phyloP scores from a whole-genome alignment of 2,888 invertebrate species.

The Thecocarcelia acutangulata region DNA sequence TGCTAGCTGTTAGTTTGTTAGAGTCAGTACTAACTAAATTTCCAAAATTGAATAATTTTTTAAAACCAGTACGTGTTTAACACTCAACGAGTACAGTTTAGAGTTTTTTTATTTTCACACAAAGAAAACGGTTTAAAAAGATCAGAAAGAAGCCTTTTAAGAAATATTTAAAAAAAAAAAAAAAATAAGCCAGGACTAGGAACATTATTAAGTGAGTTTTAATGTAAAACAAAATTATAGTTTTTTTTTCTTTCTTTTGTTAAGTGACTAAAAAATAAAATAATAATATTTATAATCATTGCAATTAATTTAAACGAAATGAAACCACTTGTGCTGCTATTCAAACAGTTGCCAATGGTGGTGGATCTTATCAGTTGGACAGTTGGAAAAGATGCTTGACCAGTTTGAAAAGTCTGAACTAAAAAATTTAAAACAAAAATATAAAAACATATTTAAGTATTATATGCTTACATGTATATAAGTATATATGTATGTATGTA shows the following conservation, averaged over 20 bases:
- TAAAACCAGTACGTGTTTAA: conserved; percentile 76
- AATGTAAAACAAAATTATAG: not conserved
- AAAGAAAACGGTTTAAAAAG: not conserved
- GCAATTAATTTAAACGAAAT: conserved; percentile 9
- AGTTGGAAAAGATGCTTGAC: conserved; percentile 41
- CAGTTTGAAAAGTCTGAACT: conserved; percentile 25
- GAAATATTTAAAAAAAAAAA: conserved; percentile 6
- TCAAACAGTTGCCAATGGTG: conserved; percentile 17
- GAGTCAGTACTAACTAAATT: conserved; percentile 40
- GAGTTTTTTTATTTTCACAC: conserved; percentile 11
- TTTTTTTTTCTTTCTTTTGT: not conserved
- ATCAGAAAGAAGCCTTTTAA: not conserved
- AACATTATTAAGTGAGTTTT: not conserved
- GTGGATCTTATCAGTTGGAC: conserved; percentile 13
- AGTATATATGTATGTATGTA: too few relatives aligned
- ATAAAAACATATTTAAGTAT: not conserved
- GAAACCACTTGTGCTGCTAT: not conserved
- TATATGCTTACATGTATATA: not conserved
- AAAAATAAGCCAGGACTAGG: conserved; percentile 2
- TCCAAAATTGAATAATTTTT: conserved; percentile 71
- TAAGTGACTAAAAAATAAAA: not conserved
- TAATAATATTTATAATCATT: conserved; percentile 8
- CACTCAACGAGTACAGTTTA: conserved; percentile 74
- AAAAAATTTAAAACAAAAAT: conserved; percentile 3
- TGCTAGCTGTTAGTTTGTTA: conserved; percentile 44